These are phyloP conservation scores for Drosophila setifemur DNA, from an alignment of 1,140 invertebrate genomes.

Conservation along the genomic window DNA sequence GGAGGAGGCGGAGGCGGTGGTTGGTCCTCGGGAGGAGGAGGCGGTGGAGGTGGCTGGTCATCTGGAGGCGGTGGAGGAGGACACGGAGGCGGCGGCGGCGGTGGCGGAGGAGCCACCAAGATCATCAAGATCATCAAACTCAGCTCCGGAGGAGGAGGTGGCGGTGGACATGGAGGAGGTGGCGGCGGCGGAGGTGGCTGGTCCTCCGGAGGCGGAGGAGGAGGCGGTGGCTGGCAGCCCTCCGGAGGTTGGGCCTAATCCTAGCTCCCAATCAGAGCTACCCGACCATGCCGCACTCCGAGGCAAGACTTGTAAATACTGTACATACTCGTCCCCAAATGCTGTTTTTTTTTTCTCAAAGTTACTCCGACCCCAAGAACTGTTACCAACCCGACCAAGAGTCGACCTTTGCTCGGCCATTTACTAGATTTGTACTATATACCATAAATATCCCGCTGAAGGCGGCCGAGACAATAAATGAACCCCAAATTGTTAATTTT, in stretches of 20 bases:
- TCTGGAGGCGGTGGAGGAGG: constrained; percentile 53
- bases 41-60: constrained; percentile 18
- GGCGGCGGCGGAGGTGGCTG: constrained; percentile 31
- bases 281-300: neutral
- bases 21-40: constrained; percentile 15
- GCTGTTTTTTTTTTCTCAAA: constrained; percentile 19
- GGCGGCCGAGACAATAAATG: constrained; percentile 19
- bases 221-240: constrained; percentile 73
- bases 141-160: constrained; percentile 41
- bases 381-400: constrained; percentile 3
- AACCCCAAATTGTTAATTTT: constrained; percentile 1
- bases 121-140: constrained; percentile 51
- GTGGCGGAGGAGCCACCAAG: constrained; percentile 46
- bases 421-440: neutral
- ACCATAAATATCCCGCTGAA: neutral
- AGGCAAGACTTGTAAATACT: constrained; percentile 57
- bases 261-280: neutral
- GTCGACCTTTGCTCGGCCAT: neutral
- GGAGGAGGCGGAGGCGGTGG: constrained; percentile 57
- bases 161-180: constrained; percentile 49
- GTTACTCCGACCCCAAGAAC: constrained; percentile 7
- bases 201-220: constrained; percentile 37
- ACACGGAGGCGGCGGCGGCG: constrained; percentile 46
- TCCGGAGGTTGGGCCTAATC: constrained; percentile 73
- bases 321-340: constrained; percentile 59